These are phyloP conservation scores for Pelmatolapia mariae DNA, from an alignment of 2,113 vertebrate species.

Conservation along the genomic window DNA sequence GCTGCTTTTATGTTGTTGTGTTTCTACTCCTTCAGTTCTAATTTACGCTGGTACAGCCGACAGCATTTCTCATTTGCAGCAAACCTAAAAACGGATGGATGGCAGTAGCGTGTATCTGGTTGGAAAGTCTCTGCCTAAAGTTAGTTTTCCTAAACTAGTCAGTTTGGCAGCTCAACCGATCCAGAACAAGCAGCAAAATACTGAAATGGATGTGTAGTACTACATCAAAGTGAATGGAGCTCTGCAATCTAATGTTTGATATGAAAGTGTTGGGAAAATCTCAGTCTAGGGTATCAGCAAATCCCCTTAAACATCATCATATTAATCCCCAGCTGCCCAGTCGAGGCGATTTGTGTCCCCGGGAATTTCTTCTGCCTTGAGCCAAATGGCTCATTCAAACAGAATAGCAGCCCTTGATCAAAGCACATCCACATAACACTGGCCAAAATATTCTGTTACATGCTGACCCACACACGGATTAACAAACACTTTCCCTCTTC, in stretches of 20 bases:
- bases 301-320: slow-evolving; percentile 53
- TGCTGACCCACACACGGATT: slow-evolving; percentile 69
- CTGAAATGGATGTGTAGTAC: background rate
- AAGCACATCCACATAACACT: slow-evolving; percentile 41
- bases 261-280: slow-evolving; percentile 1
- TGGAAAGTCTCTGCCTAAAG: background rate
- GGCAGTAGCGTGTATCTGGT: background rate
- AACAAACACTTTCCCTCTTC: slow-evolving; percentile 59
- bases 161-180: background rate
- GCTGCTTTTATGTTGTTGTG: background rate
- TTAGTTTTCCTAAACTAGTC: background rate
- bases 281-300: slow-evolving; percentile 14
- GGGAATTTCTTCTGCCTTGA: slow-evolving; percentile 34
- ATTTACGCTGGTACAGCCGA: background rate
- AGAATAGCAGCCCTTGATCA: slow-evolving; percentile 68
- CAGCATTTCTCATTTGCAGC: background rate
- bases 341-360: slow-evolving; percentile 31
- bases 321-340: slow-evolving; percentile 59
- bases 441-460: slow-evolving; percentile 66
- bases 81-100: background rate
- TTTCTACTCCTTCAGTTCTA: background rate
- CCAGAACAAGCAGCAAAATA: background rate
- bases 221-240: background rate
- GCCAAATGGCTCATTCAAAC: slow-evolving; percentile 68
- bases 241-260: background rate